Base-by-base conservation (phyloP, 2,797 vertebrate genomes). In the Pseudochromis fuscus region DNA sequence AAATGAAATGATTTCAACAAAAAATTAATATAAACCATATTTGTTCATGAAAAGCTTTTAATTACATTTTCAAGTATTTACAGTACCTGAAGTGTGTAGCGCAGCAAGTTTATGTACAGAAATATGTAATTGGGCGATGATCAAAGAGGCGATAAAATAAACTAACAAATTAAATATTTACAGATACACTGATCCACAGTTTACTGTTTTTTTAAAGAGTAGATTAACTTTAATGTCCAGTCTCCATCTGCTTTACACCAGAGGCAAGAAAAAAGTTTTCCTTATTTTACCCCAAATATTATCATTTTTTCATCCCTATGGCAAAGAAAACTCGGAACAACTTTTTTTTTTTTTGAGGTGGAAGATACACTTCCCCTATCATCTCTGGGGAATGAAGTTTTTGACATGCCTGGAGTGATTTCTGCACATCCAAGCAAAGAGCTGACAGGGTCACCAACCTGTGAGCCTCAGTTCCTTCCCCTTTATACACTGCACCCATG, bases 321-420 rank as follows among this genome's bases (percentile, higher is more conserved):
- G 75, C 66, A 45, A 78, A n/a, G n/a, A n/a, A 75, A 74, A 66
- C 50, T 44, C 60, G 37, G 53, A 76, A 23, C 38, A 63, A 38
- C 38, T 82, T n/a, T n/a, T n/a, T n/a, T n/a, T n/a, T n/a, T n/a
- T 88, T 67, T 63, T 66, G 11, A 72, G 65, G 63, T 23, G 64
- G 49, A 71, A 70, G 49, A 77, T 81, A 3, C 5, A 60, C 72
- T 84, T 75, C 37, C n/a, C n/a, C 37, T 64, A 56, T 81, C 78
- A 64, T 77, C 82, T 75, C 67, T 24, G 55, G 58, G 79, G 77
- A 85, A 64, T 86, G 3, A 68, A 24, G 30, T 86, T 89, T 42
- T 52, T 75, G 61, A 82, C 72, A 45, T 79, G 80, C 77, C 72
- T 56, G 27, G 40, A 82, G 75, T 67, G 61, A 84, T 86, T 86